Evolutionary conservation across 2,113 vertebrate species (phyloP), one percentile per base, ranked within the genome.

Genomic region (Brachyhypopomus gauderio): DNA sequence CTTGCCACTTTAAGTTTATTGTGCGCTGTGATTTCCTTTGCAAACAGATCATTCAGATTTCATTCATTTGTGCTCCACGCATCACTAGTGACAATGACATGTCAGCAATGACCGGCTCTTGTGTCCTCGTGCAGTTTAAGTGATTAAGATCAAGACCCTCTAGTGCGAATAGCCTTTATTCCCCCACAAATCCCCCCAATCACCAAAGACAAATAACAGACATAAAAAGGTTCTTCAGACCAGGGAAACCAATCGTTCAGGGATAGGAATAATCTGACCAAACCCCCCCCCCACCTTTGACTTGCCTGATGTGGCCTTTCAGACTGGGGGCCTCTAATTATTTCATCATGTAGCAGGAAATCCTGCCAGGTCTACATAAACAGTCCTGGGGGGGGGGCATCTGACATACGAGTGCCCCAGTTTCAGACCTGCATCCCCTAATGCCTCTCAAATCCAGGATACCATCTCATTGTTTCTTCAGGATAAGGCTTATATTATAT

Each of bases 341-440:
- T 95, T 96, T 95, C 95, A 95, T 95, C 93, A 93, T 96, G 95
- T 90, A 91, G 93, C 94, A 95, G 95, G 95, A 96, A 95, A 93
- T 93, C 94, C 94, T 95, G 94, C 93, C 94, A 91, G 93, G 92
- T 92, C 90, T 92, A 94, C 92, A 92, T 96, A 96, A 96, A 95
- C 94, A 95, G 92, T 93, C 93, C 0, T 78, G 82, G 92, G 92
- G 92, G 91, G 93, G 89, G 88, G 93, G 0, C 95, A 95, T 96
- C 93, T 96, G 95, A 95, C 95, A 94, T 95, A 87, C 93, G 90
- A 83, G 88, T 88, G 86, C 91, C 87, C 92, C 87, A 91, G 86
- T 87, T 88, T 80, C 88, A 87, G 89, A 82, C 78, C 85, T 87
- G 89, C 62, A 87, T 79, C 16, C 30, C 89, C 88, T 91, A 79